Percentiles rank a stretch among this genome's conserved stretches.
phyloP scores from a whole-genome alignment of 1,140 invertebrate species.

The Vanessa tameamea region DNA sequence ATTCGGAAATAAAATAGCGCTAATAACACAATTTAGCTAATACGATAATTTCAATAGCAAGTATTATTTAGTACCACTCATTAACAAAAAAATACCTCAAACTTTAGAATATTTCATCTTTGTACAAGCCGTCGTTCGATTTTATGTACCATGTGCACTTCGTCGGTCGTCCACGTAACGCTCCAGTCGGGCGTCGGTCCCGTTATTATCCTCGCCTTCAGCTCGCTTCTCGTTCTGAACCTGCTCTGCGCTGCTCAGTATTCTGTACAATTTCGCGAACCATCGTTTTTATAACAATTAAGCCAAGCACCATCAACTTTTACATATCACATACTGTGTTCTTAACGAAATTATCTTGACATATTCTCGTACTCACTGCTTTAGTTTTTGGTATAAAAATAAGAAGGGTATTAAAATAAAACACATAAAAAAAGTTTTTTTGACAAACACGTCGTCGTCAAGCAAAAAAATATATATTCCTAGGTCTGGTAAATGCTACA shows the following conservation, averaged over 20 bases:
- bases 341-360: constrained; percentile 11
- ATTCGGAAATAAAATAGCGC: neutral
- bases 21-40: too few species aligned
- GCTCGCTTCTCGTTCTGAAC: constrained; percentile 11
- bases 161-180: neutral
- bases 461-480: too few species aligned
- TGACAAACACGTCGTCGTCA: too few species aligned
- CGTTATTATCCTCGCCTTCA: constrained; percentile 15
- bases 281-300: constrained; percentile 2
- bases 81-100: neutral
- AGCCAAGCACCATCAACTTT: constrained; percentile 13
- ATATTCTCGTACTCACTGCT: neutral
- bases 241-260: constrained; percentile 17
- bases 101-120: neutral
- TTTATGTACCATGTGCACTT: neutral
- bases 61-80: too few species aligned
- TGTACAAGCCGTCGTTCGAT: neutral
- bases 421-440: too few species aligned
- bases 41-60: too few species aligned
- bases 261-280: constrained; percentile 5
- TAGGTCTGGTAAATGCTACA: too few species aligned
- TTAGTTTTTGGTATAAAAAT: too few species aligned
- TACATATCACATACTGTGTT: constrained; percentile 6
- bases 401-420: too few species aligned
- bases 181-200: constrained; percentile 2